phyloP scores from a whole-genome alignment of 2,113 vertebrate genomes.

The Psephotus haematonotus region DNA sequence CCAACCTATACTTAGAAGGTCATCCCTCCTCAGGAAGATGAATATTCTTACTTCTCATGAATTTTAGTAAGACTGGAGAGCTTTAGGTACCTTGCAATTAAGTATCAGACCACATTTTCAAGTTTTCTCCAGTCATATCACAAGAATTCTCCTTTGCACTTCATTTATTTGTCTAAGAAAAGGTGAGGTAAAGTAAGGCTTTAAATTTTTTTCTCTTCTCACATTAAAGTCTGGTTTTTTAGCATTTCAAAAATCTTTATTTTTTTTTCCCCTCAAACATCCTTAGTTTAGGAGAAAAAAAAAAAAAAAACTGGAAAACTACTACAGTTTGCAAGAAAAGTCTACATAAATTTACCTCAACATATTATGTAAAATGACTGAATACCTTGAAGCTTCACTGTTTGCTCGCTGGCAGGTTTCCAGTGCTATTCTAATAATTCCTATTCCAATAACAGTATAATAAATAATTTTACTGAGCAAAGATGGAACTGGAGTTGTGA shows the following conservation, averaged over 20 bases:
- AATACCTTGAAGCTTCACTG: not conserved
- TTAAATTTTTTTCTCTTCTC: not conserved
- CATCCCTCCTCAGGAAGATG: not conserved
- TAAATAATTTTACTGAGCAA: slow-evolving; percentile 13
- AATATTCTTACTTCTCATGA: not conserved
- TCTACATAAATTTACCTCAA: not conserved
- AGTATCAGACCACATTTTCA: not conserved
- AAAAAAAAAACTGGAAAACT: not conserved
- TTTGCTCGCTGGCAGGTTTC: not conserved
- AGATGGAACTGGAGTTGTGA: not conserved
- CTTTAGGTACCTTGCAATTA: not conserved
- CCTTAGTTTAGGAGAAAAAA: not conserved
- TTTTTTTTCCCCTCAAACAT: not conserved
- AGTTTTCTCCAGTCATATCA: not conserved
- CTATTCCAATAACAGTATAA: not conserved
- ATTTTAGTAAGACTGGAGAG: not conserved
- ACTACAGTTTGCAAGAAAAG: not conserved
- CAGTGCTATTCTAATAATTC: not conserved
- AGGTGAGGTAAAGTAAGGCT: not conserved
- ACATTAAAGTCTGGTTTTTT: not conserved
- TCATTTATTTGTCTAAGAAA: not conserved
- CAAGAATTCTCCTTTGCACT: not conserved
- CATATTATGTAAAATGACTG: not conserved
- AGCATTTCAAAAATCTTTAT: not conserved
- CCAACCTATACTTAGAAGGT: not conserved